Evolutionary conservation across 2,888 invertebrate genomes (phyloP), one percentile per base, ranked within the genome.

Genomic region (Chalcosyrphus nemorum): DNA sequence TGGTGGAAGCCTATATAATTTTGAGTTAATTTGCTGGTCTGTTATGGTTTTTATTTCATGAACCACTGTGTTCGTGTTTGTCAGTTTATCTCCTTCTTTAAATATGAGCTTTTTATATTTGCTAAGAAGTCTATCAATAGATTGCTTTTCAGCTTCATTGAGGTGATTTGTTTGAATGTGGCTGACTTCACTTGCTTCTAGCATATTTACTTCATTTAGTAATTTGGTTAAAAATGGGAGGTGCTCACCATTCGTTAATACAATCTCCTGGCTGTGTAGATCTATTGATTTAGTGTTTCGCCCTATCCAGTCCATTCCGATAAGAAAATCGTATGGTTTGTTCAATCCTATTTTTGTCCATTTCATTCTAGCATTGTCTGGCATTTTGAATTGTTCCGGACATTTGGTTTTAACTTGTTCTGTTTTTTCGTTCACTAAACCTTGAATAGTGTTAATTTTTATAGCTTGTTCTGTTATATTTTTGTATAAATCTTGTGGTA

Each of bases 1-100:
- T n/a, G n/a, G 38, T 75, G 61, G 68, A 29, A 63, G 76, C 9
- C 76, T 15, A 32, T 71, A 71, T n/a, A 76, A 13, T 17, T 45
- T 65, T 7, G 71, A 66, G 24, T 72, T 65, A 43, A 76, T 71
- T 52, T 50, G 59, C 29, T 81, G 47, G 29, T 65, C 27, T 15
- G 9, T 52, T 1, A 15, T 66, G 11, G 65, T 41, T 11, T 38
- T 35, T n/a, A 65, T 65, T 27, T 24, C 21, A 65, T 50, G 50
- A 13, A 47, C 47, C n/a, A 47, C 41, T 6, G 6, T 15, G 15
- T 41, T 45, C 4, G 43, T 43, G 45, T 47, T 63, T 1, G 45
- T 63, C 47, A 63, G 21, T 9, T 32, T 2, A 11, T 63, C 45
- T 19, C 45, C 45, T 19, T 45, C 45, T 19, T 45, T 45, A 45